Base-by-base conservation (phyloP, 92 coral and sea anemone species). In the Virgularia gustaviana region DNA sequence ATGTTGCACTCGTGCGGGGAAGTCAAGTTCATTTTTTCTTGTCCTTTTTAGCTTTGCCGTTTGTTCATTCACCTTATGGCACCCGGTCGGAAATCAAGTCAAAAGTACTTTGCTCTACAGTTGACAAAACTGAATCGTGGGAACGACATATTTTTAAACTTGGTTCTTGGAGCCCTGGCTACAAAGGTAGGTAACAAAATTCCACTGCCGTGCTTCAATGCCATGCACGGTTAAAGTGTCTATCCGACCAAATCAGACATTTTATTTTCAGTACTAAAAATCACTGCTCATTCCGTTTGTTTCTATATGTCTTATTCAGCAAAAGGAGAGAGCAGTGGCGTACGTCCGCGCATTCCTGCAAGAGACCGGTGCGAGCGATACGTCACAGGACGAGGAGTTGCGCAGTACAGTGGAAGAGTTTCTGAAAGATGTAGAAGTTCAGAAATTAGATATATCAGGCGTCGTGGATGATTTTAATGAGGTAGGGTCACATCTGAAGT, bases 141-240 rank as follows among this genome's bases (percentile, higher is more conserved):
- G 44, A 82, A 78, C 65, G 87, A 87, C 65, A 60, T 91, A 24
- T 63, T 89, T 18, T 74, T 79, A 12, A 36, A 78, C 34, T 75
- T 91, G 49, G 53, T 89, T 63, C 76, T 78, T 10, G 81, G 86
- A 33, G 85, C 80, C 42, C 89, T 89, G 2, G 91, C 90, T 25
- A 81, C 92, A 39, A 91, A 91, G 96, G 97, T 91, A 75, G 29
- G 63, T 3, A n/a, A n/a, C n/a, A n/a, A n/a, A n/a, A n/a, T n/a
- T n/a, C n/a, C n/a, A n/a, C n/a, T n/a, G 31, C 1, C 25, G 51
- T 43, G 13, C 19, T 43, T 43, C 51, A 43, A 22, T 22, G 5
- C 0, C 19, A 43, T 43, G n/a, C 51, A 1, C 1, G 51, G 51
- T 43, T 16, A 43, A 2, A 43, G 1, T 1, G 13, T n/a, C n/a